Conservation (phyloP, 2,113 vertebrate species). For the Triplophysa dalaica region DNA sequence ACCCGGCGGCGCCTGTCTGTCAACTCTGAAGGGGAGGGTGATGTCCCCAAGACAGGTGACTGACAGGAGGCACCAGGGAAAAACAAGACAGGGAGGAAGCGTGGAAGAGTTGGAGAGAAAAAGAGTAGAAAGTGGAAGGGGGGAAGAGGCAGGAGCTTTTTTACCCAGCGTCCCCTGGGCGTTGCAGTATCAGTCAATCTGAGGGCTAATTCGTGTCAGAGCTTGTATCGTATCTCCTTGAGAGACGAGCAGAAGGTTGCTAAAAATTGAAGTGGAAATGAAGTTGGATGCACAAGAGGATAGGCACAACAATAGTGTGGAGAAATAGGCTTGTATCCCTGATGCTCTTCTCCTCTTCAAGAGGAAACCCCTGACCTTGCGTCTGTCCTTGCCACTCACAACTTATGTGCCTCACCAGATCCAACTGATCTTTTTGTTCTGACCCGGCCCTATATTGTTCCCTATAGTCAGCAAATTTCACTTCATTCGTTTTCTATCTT, state of each 20-base stretch:
- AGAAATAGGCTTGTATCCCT: constrained; percentile 77
- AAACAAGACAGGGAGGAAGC: constrained; percentile 65
- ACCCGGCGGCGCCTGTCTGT: constrained; percentile 72
- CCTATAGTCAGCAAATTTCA: constrained; percentile 37
- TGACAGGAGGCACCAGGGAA: constrained; percentile 74
- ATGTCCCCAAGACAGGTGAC: constrained; percentile 78
- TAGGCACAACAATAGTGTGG: constrained; percentile 77
- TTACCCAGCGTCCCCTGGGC: constrained; percentile 83
- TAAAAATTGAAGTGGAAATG: constrained; percentile 99
- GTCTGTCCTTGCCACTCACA: constrained; percentile 78
- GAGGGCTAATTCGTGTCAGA: constrained; percentile 92
- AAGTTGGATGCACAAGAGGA: constrained; percentile 90
- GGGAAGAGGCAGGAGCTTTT: constrained; percentile 59
- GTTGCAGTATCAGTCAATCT: constrained; percentile 90
- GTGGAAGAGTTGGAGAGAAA: constrained; percentile 55
- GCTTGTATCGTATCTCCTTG: constrained; percentile 92
- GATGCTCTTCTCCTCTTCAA: constrained; percentile 74
- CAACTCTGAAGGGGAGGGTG: constrained; percentile 69
- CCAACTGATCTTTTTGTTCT: constrained; percentile 23
- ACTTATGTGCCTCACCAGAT: constrained; percentile 36
- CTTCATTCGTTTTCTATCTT: background rate
- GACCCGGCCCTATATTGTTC: background rate
- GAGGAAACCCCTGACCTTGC: constrained; percentile 82
- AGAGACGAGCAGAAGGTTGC: constrained; percentile 89
- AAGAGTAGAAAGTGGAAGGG: constrained; percentile 56